These are phyloP conservation scores for Hybos culiciformis DNA, from an alignment of 2,888 invertebrate species.

Conservation along the genomic window DNA sequence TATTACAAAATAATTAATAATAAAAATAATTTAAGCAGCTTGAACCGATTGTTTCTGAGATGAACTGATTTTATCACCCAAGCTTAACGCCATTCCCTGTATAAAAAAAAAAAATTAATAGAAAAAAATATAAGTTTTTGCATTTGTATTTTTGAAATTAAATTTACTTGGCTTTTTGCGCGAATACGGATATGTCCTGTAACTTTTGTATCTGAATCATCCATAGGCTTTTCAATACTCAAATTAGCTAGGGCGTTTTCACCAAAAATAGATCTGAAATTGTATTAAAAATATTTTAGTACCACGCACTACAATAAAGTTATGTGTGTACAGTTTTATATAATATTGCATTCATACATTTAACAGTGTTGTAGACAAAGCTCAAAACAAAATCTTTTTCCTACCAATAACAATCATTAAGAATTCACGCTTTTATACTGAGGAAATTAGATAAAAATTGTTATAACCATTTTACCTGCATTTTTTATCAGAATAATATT, in stretches of 20 bases:
- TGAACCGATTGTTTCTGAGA: conserved; percentile 58
- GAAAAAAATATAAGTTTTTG: not conserved
- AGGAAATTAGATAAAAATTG: too few species aligned
- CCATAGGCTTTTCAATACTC: conserved; percentile 89
- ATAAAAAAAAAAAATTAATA: conserved; percentile 17
- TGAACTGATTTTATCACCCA: conserved; percentile 96
- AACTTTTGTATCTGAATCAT: conserved; percentile 76
- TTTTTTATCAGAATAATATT: not conserved
- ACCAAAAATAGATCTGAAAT: conserved; percentile 77
- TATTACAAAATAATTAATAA: too few species aligned
- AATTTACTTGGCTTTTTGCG: conserved; percentile 86
- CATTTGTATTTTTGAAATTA: not conserved
- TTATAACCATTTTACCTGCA: not conserved
- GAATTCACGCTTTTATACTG: too few species aligned
- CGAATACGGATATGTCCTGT: conserved; percentile 95
- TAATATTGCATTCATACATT: too few species aligned
- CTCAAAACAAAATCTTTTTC: too few species aligned
- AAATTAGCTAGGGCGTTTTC: conserved; percentile 98
- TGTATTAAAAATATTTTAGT: not conserved
- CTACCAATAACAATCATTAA: too few species aligned
- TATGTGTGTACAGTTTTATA: too few species aligned
- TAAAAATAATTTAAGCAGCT: conserved; percentile 28
- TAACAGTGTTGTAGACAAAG: too few species aligned
- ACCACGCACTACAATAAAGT: too few species aligned
- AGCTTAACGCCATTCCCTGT: conserved; percentile 95